Evolutionary conservation across 2,797 vertebrate species (phyloP), one percentile per base, ranked within the genome.

Genomic region (Helostoma temminkii): DNA sequence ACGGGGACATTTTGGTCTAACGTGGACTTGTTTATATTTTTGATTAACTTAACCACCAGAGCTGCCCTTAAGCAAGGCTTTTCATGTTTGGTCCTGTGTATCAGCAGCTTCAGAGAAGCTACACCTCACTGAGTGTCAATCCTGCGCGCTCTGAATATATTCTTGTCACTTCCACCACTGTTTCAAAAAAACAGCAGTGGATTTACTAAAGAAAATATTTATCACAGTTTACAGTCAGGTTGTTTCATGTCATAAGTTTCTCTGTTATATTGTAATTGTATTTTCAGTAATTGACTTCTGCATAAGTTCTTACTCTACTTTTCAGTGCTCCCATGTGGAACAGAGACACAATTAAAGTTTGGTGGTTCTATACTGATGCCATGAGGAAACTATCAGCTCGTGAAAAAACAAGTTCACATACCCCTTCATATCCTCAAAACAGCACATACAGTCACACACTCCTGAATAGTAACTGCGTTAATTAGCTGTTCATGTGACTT

Each of bases 401-500:
- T 36, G 37, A 28, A 6, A 60, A 18, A 56, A 15, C 14, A 8
- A 50, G 24, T 9, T 26, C 11, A 59, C 25, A 14, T 19, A 24
- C 8, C 25, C 30, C 22, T 4, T 4, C 5, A 48, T 12, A 8
- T 8, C 30, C 12, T 46, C 15, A 22, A 61, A 50, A 32, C 14
- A 21, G 49, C 14, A 22, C 3, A 25, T 8, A 18, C 19, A 14
- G n/a, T 60, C 55, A 43, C 5, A 28, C 22, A 18, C 3, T 4
- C 7, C 21, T 28, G 1, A 52, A 50, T 57, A 49, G 49, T 42
- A 57, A 37, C 25, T 18, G 30, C 34, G 21, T 46, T 46, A 64
- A 74, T 73, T 61, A 57, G 30, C n/a, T 10, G 2, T 65, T 56
- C 8, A 10, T 42, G 15, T 30, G 11, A 2, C 48, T 65, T 45